Evolutionary conservation across 2,888 invertebrate genomes (phyloP), one percentile per base, ranked within the genome.

Genomic region (Junonia oenone): DNA sequence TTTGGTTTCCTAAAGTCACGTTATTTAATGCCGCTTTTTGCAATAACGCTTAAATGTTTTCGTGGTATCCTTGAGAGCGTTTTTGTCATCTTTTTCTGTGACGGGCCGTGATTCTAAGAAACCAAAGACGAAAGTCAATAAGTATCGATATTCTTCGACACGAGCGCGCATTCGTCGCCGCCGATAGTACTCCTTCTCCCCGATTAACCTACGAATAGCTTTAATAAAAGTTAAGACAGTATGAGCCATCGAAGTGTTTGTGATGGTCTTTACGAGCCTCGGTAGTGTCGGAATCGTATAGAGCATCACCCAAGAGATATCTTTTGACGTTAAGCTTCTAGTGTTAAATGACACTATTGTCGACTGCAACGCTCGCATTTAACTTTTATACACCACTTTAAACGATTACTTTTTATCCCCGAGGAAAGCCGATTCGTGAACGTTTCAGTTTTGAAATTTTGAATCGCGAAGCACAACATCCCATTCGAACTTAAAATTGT

Each of bases 391-490:
- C 43, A 13, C 13, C 43, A 43, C 43, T 26, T 22, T 43, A 43
- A 38, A 40, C 11, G 6, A 4, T 19, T 19, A 13, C 8, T 43
- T 26, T 22, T 22, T 26, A 8, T 26, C 2, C n/a, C 13, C 6
- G 3, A 11, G 11, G 43, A 26, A 13, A 43, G 22, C 38, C 49
- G 49, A 38, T 40, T 11, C 49, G 14, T 9, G 5, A 17, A 9
- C 11, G 38, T n/a, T 26, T 33, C 8, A 2, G 6, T 17, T 27
- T 19, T 31, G 11, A 11, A 13, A 35, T 35, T 48, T 35, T 19
- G 22, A 26, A 43, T 43, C 43, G 26, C 13, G 26, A 51, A 46
- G 81, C 82, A 83, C 80, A 83, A 81, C 80, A 65, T 73, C 76
- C 75, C 75, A 65, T 65, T 71, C 63, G 71, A 68, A 72, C 65